phyloP scores from a whole-genome alignment of 2,888 invertebrate species.

The Troglohyphantes excavatus region DNA sequence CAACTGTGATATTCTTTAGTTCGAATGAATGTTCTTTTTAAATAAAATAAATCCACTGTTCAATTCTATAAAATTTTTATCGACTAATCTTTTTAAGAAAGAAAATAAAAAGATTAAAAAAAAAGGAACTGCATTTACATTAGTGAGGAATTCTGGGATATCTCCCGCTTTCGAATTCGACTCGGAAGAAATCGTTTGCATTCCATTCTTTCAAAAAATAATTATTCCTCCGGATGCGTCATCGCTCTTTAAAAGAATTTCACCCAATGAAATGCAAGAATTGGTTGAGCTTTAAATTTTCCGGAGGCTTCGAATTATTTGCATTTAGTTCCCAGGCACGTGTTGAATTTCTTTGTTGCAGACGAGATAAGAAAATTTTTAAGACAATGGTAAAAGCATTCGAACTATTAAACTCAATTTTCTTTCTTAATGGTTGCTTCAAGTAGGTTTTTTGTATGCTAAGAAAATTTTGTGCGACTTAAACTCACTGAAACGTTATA shows the following conservation, averaged over 20 bases:
- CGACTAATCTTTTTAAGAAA: neutral
- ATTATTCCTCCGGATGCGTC: neutral
- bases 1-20: neutral
- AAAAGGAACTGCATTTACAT: neutral
- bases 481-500: no score
- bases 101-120: neutral
- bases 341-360: neutral
- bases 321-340: neutral
- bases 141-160: neutral
- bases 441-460: no score
- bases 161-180: neutral
- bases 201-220: neutral
- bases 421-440: no score
- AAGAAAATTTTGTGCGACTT: no score
- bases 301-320: neutral
- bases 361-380: no score
- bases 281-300: neutral
- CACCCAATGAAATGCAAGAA: neutral
- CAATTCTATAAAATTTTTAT: neutral
- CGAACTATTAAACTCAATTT: no score
- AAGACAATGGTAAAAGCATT: no score
- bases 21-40: neutral
- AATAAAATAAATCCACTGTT: neutral
- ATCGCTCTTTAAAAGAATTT: neutral
- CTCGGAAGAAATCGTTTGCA: neutral